Conservation (phyloP, 2,797 vertebrate species). For the Pogoniulus pusillus region DNA sequence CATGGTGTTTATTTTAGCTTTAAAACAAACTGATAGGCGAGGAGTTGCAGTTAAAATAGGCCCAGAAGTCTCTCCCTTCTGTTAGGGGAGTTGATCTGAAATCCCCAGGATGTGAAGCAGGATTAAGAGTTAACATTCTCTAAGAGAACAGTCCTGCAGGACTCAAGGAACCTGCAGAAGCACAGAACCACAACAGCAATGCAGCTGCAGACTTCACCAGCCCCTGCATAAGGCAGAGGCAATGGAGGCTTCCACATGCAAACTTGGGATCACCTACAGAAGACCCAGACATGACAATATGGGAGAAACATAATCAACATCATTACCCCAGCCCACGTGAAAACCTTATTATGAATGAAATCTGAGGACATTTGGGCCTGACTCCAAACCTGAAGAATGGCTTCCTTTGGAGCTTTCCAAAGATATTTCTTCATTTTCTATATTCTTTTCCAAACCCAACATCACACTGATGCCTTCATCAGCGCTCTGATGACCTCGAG, state of each 20-base stretch:
- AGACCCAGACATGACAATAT: background rate
- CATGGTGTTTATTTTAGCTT: background rate
- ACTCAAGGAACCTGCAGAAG: background rate
- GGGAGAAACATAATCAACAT: conserved; percentile 14
- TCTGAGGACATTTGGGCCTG: conserved; percentile 22
- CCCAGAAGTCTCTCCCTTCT: background rate
- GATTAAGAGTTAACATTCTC: background rate
- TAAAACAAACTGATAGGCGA: background rate
- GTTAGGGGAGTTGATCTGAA: background rate
- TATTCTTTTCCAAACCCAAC: conserved; percentile 43
- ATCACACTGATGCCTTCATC: conserved; percentile 34
- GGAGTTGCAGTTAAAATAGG: background rate
- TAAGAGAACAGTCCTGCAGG: background rate
- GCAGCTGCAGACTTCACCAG: background rate
- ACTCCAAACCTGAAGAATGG: conserved; percentile 36
- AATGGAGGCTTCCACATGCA: background rate
- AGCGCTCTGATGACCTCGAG: conserved; percentile 34
- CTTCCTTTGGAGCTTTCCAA: conserved; percentile 40
- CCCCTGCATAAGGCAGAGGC: background rate
- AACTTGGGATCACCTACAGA: background rate
- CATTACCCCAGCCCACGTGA: background rate
- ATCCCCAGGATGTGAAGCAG: background rate
- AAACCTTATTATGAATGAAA: conserved; percentile 32
- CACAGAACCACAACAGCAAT: background rate
- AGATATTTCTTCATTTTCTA: conserved; percentile 39